phyloP scores from a whole-genome alignment of 2,888 invertebrate genomes.

The Panzeria rudis region DNA sequence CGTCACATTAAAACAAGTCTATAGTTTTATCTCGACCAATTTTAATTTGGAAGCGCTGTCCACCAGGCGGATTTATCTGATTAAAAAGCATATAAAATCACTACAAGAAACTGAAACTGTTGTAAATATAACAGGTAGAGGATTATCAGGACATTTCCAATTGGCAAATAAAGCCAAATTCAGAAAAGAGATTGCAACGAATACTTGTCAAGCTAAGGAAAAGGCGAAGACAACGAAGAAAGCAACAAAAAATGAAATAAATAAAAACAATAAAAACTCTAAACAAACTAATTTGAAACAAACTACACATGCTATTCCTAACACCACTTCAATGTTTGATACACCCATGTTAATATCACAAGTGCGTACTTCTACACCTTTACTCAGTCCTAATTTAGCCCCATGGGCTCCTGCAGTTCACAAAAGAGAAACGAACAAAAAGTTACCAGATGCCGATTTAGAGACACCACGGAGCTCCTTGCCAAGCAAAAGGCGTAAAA shows the following conservation, averaged over 20 bases:
- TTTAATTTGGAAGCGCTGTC: conserved; percentile 28
- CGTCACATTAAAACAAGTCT: conserved; percentile 18
- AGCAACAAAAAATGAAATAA: not conserved
- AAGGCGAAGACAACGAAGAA: not conserved
- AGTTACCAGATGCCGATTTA: not conserved
- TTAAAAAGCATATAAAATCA: conserved; percentile 36
- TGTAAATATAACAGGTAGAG: conserved; percentile 48
- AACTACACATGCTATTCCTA: not conserved
- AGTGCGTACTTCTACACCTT: conserved; percentile 53
- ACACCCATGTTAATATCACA: conserved; percentile 40
- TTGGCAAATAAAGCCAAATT: conserved; percentile 43
- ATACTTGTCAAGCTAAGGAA: not conserved
- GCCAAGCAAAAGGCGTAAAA: conserved; percentile 28
- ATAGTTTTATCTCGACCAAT: conserved; percentile 5
- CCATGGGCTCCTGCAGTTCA: conserved; percentile 25
- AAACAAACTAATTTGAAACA: not conserved
- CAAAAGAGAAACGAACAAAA: not conserved
- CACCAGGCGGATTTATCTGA: not conserved
- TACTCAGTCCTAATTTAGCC: not conserved
- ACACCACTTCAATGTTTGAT: conserved; percentile 26
- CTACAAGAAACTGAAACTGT: conserved; percentile 32
- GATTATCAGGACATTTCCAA: conserved; percentile 46
- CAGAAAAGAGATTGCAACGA: not conserved
- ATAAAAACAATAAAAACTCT: not conserved
- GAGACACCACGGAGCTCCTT: conserved; percentile 60